Evolutionary conservation across 1,140 invertebrate species (phyloP), one percentile per base, ranked within the genome.

Genomic region (Drosophila parvula): DNA sequence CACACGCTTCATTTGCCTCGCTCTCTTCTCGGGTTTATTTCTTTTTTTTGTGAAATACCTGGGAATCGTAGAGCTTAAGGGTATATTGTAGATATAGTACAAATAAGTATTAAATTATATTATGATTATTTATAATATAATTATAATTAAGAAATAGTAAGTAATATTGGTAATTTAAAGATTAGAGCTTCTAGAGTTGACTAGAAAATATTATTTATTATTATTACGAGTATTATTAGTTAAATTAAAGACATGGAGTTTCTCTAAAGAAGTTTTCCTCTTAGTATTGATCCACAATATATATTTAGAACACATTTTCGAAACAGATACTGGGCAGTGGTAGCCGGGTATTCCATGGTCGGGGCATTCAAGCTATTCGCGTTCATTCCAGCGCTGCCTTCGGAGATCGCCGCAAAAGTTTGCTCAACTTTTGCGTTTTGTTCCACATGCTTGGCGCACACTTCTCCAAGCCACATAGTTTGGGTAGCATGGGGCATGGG

Each of bases 341-440:
- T 32, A 28, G 34, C 30, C 48, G 50, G 50, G 50, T 51, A 51
- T 51, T 30, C 34, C 30, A 34, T 51, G 50, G 50, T 51, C 50
- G 50, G 32, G 11, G 50, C 50, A 51, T 51, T 51, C 30, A 8
- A 51, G 50, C 1, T 34, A 51, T 51, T 51, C 50, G 50, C 50
- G 50, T 51, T 51, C 50, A 34, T 51, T 34, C 50, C 50, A 51
- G 18, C 16, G 50, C 50, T 51, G 60, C 34, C 57, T 38, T 47
- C 18, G 50, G 74, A 85, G 82, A 85, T 85, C 82, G 83, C 83
- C 82, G 83, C 79, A 86, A 86, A 86, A 86, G 82, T 86, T 86
- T 79, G 67, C 48, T 56, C 71, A 88, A 86, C 83, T 86, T 86
- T 88, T 88, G 76, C 67, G 83, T 88, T 88, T 79, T 86, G 79